phyloP scores from a whole-genome alignment of 2,888 invertebrate species.

The Drosophila affinis region DNA sequence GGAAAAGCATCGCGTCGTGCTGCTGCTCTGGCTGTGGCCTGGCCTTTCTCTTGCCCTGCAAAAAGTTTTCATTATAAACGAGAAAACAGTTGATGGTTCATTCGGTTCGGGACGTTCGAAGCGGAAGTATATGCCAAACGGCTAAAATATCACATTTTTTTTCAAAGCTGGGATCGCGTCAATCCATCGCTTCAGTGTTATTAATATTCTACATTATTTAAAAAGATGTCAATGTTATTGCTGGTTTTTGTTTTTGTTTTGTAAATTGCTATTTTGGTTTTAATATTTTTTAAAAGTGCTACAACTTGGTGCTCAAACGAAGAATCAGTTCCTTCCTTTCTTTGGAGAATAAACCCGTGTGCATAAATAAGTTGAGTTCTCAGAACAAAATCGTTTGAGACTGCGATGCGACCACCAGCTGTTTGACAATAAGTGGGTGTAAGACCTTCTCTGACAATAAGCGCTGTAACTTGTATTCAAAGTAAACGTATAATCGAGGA shows the following conservation, averaged over 20 bases:
- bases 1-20: constrained; percentile 61
- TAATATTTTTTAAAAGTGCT: neutral
- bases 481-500: neutral
- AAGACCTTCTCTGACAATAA: neutral
- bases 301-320: neutral
- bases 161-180: neutral
- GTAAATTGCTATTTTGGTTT: neutral
- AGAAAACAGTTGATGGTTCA: constrained; percentile 80
- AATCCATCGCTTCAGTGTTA: neutral
- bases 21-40: constrained; percentile 15
- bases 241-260: neutral
- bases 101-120: constrained; percentile 81
- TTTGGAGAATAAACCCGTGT: neutral
- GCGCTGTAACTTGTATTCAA: too few relatives aligned
- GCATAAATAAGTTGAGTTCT: neutral
- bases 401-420: neutral
- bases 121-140: constrained; percentile 73
- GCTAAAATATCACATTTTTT: constrained; percentile 8
- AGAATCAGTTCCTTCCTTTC: neutral
- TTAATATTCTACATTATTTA: neutral
- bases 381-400: neutral
- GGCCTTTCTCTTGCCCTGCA: constrained; percentile 45
- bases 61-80: constrained; percentile 82
- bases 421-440: neutral
- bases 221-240: neutral